Percentiles rank a stretch among this genome's conserved stretches.
Conservation (phyloP, 2,797 vertebrate species). For the Pseudocheirus occidentalis region DNA sequence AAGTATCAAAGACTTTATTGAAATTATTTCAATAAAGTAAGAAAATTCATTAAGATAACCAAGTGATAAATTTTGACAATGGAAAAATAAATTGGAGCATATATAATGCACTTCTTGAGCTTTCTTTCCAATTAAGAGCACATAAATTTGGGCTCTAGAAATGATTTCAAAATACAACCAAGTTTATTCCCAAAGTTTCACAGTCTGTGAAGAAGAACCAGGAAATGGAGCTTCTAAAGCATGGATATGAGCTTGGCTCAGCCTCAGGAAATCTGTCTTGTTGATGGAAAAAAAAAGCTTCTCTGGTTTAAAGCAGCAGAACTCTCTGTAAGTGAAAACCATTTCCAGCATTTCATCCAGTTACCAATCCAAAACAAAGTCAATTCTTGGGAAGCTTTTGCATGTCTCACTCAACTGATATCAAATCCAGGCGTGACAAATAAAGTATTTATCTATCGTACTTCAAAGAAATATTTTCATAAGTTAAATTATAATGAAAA, state of each 20-base stretch:
- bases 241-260: slow-evolving; percentile 17
- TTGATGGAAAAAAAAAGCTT: slow-evolving; percentile 72
- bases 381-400: slow-evolving; percentile 46
- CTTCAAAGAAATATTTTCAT: slow-evolving; percentile 62
- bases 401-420: neutral
- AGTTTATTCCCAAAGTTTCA: slow-evolving; percentile 52
- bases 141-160: neutral
- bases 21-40: neutral
- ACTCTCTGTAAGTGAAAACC: slow-evolving; percentile 57
- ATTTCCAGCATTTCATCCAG: slow-evolving; percentile 54
- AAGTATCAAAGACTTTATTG: neutral
- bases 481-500: slow-evolving; percentile 48
- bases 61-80: neutral
- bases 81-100: neutral
- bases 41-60: neutral
- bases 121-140: neutral
- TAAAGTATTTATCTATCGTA: slow-evolving; percentile 44
- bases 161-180: slow-evolving; percentile 57
- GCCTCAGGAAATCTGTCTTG: slow-evolving; percentile 52
- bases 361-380: slow-evolving; percentile 28
- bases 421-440: neutral
- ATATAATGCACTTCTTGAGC: neutral
- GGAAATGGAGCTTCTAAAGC: slow-evolving; percentile 60
- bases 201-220: slow-evolving; percentile 66
- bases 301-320: slow-evolving; percentile 58